Evolutionary conservation across 1,140 invertebrate genomes (phyloP).

Genomic region (Anadara kagoshimensis): DNA sequence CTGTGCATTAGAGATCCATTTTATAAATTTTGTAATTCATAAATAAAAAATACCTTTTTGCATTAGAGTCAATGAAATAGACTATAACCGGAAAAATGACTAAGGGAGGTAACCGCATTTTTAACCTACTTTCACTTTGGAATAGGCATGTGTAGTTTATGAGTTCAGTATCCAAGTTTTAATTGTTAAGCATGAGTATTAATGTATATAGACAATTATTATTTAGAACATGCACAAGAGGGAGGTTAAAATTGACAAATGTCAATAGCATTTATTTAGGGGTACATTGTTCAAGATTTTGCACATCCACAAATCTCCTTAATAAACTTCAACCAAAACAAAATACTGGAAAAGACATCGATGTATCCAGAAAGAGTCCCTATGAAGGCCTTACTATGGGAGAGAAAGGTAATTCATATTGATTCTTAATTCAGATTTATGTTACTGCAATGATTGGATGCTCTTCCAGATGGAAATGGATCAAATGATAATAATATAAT

Average conservation of each 20-base stretch:
- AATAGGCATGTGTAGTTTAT: too few species aligned
- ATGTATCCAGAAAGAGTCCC: constrained; percentile 54
- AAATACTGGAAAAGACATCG: constrained; percentile 47
- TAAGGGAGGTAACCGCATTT: not conserved
- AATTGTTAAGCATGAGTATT: not conserved
- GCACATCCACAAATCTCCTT: not conserved
- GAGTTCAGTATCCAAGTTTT: not conserved
- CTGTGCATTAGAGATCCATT: too few species aligned
- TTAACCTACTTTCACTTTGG: constrained; percentile 5
- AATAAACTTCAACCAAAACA: constrained; percentile 11
- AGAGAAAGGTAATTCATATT: constrained; percentile 51
- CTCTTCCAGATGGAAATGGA: not conserved
- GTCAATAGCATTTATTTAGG: not conserved
- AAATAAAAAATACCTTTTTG: too few species aligned
- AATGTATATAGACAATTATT: not conserved
- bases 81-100: too few species aligned
- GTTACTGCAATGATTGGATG: not conserved
- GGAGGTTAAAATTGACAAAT: not conserved
- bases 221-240: not conserved
- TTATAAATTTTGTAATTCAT: too few species aligned
- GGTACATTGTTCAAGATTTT: not conserved
- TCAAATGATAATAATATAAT: not conserved
- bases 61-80: too few species aligned
- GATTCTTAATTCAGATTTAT: not conserved
- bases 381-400: constrained; percentile 52